Conservation (phyloP, 2,113 vertebrate species). For the Tenrec ecaudatus region DNA sequence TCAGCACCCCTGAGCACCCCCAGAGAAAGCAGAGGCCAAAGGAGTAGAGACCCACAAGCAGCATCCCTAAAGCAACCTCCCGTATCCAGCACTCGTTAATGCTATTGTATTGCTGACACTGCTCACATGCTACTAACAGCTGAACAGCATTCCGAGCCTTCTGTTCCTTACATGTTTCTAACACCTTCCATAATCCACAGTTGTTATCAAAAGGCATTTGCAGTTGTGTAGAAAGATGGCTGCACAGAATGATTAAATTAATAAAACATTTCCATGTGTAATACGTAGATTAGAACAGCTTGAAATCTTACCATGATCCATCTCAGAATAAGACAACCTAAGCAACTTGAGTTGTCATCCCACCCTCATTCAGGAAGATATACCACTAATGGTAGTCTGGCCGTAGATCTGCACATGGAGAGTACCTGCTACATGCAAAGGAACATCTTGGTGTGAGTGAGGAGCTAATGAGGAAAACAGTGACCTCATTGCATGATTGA, state of each 20-base stretch:
- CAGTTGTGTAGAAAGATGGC: conserved; percentile 66
- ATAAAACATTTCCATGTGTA: conserved; percentile 39
- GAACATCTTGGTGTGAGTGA: not conserved
- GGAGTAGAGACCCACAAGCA: too few species aligned
- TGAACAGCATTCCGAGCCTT: conserved; percentile 57
- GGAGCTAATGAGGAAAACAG: not conserved
- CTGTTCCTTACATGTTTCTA: conserved; percentile 66
- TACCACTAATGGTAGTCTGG: not conserved
- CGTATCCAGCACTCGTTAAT: not conserved
- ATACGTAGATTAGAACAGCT: conserved; percentile 7
- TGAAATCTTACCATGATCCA: not conserved
- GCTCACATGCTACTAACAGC: conserved; percentile 55
- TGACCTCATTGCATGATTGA: not conserved
- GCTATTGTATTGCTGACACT: not conserved
- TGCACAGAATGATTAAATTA: conserved; percentile 64
- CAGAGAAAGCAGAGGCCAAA: not conserved
- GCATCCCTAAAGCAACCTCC: rapidly evolving
- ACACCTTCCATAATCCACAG: conserved; percentile 66
- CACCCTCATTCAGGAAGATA: not conserved
- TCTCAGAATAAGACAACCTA: not conserved
- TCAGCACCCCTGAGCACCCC: not conserved
- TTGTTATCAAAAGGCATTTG: conserved; percentile 71
- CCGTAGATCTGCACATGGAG: not conserved
- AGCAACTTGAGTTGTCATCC: not conserved
- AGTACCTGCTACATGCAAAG: not conserved